Base-by-base conservation (phyloP, 2,113 vertebrate genomes). In the Myiozetetes cayanensis region DNA sequence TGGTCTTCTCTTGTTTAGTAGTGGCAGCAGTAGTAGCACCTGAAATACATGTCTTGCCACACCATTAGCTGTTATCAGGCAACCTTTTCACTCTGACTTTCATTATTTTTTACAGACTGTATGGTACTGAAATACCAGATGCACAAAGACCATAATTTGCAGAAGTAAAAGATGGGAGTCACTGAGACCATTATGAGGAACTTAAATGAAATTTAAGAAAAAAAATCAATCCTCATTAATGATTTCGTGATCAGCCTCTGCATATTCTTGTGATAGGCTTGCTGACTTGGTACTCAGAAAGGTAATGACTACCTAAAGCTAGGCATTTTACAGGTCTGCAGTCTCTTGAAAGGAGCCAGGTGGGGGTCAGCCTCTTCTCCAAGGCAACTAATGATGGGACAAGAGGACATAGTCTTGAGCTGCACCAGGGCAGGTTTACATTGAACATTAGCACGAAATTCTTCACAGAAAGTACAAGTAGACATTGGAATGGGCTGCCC, bases 271-370 rank as follows among this genome's bases (percentile, higher is more conserved):
- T 93, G 94, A 86, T 77, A 87, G 77, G 65, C 39, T 61, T 1
- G 4, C 68, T 92, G 68, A 63, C 52, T 55, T 91, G 94, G 91
- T 95, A 95, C 97, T 97, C 68, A 39, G 70, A 93, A 86, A 95
- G 87, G 46, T 87, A 65, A 78, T 30, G 75, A 30, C 52, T 68
- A 3, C 68, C 61, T 90, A 89, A 86, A 94, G 53, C 30, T 72
- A 87, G 61, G 49, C 20, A 14, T 50, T 74, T 80, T 63, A 52
- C 49, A 90, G 49, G 21, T 82, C 68, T 89, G 56, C 72, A 55
- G 52, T 35, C 61, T 53, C 39, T 79, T 53, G 31, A 53, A 27
- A 35, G 39, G 76, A 79, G 39, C n/a, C 47, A 16, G 30, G 21
- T 55, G 12, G 14, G 20, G 3, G 1, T 47, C 37, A 30, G n/a